Percentiles rank a stretch among this genome's conserved stretches.
Conservation (phyloP, 2,797 vertebrate species). For the Carapus acus region DNA sequence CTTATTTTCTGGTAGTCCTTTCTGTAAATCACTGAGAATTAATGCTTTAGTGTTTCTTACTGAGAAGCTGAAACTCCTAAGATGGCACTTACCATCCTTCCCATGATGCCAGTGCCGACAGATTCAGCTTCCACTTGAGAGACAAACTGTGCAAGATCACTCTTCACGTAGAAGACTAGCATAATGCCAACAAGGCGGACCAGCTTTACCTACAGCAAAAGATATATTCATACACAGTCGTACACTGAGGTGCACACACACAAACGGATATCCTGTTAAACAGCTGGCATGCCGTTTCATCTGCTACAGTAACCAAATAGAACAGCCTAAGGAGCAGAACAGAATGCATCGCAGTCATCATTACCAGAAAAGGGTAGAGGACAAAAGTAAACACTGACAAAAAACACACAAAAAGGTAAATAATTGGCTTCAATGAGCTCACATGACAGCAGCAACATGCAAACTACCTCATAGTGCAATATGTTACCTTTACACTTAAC, state of each 20-base stretch:
- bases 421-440: slow-evolving; percentile 2
- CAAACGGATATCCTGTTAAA: too few species aligned
- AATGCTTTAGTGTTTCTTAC: too few species aligned
- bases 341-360: slow-evolving; percentile 30
- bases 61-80: background rate
- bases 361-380: slow-evolving; percentile 34
- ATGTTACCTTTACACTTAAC: too few species aligned
- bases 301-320: slow-evolving; percentile 4
- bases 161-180: slow-evolving; percentile 87
- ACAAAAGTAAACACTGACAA: slow-evolving; percentile 16
- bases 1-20: slow-evolving; percentile 17
- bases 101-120: slow-evolving; percentile 97
- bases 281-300: too few species aligned
- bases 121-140: slow-evolving; percentile 86
- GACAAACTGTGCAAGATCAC: slow-evolving; percentile 81
- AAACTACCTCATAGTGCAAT: too few species aligned
- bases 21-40: too few species aligned
- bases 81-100: slow-evolving; percentile 83
- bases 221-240: background rate
- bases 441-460: too few species aligned
- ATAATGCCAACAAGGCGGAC: slow-evolving; percentile 93
- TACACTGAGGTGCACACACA: too few species aligned
- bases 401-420: background rate
- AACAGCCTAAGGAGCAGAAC: slow-evolving; percentile 26
- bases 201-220: slow-evolving; percentile 81